Conservation (phyloP, 2,797 vertebrate genomes). For the Adelosebastes latens region DNA sequence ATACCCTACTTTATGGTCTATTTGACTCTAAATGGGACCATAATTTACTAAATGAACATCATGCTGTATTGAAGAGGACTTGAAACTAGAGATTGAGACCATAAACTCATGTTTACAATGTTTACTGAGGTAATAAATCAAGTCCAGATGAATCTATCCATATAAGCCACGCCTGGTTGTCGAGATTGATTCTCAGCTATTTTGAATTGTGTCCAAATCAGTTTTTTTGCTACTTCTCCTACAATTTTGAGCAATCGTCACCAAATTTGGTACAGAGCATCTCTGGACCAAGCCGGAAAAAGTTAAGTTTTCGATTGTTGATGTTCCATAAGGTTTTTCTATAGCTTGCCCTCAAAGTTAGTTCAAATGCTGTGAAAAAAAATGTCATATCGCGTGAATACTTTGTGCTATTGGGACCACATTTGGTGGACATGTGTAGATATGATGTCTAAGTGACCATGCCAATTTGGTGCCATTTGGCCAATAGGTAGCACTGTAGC, state of each 20-base stretch:
- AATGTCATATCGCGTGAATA: no score
- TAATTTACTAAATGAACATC: no score
- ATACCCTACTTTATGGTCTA: no score
- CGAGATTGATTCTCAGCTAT: not conserved
- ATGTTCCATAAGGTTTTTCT: not conserved
- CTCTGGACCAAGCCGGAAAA: not conserved
- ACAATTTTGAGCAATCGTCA: no score
- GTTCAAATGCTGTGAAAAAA: not conserved
- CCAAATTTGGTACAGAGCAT: not conserved
- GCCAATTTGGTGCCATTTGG: fast-evolving
- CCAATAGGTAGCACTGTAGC: fast-evolving
- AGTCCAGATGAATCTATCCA: not conserved
- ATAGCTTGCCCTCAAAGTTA: not conserved
- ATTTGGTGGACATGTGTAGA: no score
- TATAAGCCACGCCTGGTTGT: not conserved
- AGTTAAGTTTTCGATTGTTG: not conserved
- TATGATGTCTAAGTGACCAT: no score
- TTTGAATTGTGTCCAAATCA: not conserved
- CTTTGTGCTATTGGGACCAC: no score
- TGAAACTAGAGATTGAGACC: no score
- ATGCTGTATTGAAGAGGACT: no score
- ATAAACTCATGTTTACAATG: no score
- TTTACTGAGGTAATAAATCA: no score
- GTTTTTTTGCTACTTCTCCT: not conserved
- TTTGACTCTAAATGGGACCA: no score